These are phyloP conservation scores for Allygus modestus DNA, from an alignment of 2,888 invertebrate genomes.

Conservation along the genomic window DNA sequence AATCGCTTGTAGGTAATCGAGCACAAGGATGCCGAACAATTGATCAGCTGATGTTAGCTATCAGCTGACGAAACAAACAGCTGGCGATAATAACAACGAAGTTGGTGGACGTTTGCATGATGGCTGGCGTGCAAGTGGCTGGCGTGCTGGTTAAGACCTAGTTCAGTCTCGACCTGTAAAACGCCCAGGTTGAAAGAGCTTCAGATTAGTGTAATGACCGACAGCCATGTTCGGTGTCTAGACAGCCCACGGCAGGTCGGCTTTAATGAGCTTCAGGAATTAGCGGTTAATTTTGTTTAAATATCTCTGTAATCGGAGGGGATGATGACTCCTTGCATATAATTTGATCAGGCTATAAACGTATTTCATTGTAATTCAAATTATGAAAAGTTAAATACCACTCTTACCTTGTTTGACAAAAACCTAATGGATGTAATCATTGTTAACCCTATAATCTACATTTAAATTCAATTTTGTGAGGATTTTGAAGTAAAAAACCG, in stretches of 20 bases:
- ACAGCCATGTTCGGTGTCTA: constrained; percentile 7
- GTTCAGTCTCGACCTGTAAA: constrained; percentile 13
- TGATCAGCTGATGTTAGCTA: constrained; percentile 43
- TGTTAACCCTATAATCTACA: too few relatives aligned
- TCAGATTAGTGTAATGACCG: constrained; percentile 8
- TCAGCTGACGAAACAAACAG: constrained; percentile 6
- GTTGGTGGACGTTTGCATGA: not conserved
- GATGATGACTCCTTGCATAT: not conserved
- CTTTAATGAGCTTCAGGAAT: constrained; percentile 10
- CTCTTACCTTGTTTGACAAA: too few relatives aligned
- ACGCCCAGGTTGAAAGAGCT: constrained; percentile 7
- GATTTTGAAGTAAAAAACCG: too few relatives aligned
- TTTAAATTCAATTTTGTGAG: too few relatives aligned
- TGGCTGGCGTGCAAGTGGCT: not conserved
- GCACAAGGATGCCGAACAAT: constrained; percentile 6
- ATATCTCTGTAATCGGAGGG: not conserved
- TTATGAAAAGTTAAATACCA: too few relatives aligned
- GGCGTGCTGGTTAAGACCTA: constrained; percentile 39
- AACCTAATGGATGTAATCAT: too few relatives aligned
- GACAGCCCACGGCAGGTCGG: not conserved
- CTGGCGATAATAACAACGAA: not conserved
- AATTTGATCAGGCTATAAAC: too few relatives aligned
- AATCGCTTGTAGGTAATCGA: not conserved
- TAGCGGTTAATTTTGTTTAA: not conserved
- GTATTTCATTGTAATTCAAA: too few relatives aligned